Evolutionary conservation across 2,888 invertebrate species (phyloP), one percentile per base, ranked within the genome.

Genomic region (Glaucopsyche alexis): DNA sequence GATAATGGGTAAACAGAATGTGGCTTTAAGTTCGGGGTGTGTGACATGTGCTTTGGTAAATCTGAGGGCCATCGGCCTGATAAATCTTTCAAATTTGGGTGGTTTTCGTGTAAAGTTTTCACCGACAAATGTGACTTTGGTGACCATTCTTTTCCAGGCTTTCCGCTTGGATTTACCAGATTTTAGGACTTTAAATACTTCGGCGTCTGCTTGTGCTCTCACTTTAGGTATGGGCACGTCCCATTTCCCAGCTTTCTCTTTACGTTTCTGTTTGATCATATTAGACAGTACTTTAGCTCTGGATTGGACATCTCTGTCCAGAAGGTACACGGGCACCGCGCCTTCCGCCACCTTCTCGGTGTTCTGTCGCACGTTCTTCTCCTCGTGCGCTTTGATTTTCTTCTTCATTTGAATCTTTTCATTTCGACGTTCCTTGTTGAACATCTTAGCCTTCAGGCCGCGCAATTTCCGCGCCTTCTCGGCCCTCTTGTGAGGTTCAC

Each of bases 201-300:
- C 99, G 0, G 98, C 96, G 82, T 99, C 99, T 1, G 98, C 97
- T 81, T 99, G 98, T 0, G 99, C 99, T 82, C 96, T 95, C 0
- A 99, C 99, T 95, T 99, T 99, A 0, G 99, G 99, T 83, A 99
- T 96, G 0, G 99, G 99, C 0, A 99, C 99, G 82, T 99, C 98
- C 99, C 99, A 99, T 94, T 99, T 99, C 0, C 99, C 99, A 73
- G 99, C 99, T 84, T 99, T 99, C 86, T 99, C 99, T 89, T 99
- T 99, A 0, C 99, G 95, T 89, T 99, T 99, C 89, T 99, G 99
- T 90, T 99, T 99, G 76, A 99, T 98, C 97, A 99, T 99, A 86
- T 99, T 99, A 0, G 99, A 99, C 0, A 99, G 93, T 38, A 99
- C 97, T 90, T 99, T 99, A 2, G 99, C 98, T 66, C 97, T 94